phyloP scores from a whole-genome alignment of 2,113 vertebrate genomes.

The Rhineura floridana region DNA sequence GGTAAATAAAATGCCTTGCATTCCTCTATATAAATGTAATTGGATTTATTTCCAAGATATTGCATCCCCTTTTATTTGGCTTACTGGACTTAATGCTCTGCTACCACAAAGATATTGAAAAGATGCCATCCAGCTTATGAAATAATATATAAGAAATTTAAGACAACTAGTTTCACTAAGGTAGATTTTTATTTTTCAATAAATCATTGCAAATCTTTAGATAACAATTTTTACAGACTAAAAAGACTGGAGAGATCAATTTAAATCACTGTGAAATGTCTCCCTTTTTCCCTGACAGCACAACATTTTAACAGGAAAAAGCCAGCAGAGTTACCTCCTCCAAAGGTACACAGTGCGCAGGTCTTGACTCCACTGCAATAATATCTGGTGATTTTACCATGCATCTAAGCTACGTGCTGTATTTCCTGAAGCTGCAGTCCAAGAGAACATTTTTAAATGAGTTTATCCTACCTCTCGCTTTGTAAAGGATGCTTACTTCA shows the following conservation, averaged over 20 bases:
- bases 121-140: conserved; percentile 66
- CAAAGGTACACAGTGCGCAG: background rate
- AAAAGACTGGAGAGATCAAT: conserved; percentile 59
- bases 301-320: conserved; percentile 31
- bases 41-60: conserved; percentile 66
- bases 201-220: conserved; percentile 67
- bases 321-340: background rate
- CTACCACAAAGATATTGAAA: conserved; percentile 67
- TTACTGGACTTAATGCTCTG: conserved; percentile 60
- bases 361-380: background rate
- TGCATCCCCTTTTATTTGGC: conserved; percentile 56
- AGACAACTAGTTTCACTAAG: conserved; percentile 51
- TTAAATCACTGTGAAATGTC: conserved; percentile 45
- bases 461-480: background rate
- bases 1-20: conserved; percentile 69
- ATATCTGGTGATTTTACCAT: background rate
- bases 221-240: conserved; percentile 64
- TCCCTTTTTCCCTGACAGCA: conserved; percentile 42
- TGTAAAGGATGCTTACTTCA: background rate
- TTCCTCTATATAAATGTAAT: conserved; percentile 64
- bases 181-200: conserved; percentile 58
- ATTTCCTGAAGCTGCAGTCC: background rate
- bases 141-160: conserved; percentile 69
- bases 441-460: background rate
- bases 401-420: background rate